Evolutionary conservation across 2,888 invertebrate genomes (phyloP).

Genomic region (Diploptera punctata): DNA sequence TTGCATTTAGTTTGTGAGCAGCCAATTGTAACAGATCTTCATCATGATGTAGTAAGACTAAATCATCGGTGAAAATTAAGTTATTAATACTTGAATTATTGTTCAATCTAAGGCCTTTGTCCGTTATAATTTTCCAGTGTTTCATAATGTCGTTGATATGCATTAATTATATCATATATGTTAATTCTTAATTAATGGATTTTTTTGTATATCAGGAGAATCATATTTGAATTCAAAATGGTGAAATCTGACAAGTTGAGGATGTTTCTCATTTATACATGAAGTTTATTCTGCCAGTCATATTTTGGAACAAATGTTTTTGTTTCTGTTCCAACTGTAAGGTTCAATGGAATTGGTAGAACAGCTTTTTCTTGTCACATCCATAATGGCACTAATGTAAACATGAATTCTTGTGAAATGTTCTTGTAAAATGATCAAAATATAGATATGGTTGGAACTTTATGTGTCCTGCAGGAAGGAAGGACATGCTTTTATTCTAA

Average conservation of each 20-base stretch:
- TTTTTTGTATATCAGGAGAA: neutral
- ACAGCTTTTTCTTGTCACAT: constrained; percentile 1
- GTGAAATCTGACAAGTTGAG: neutral
- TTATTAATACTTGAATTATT: no score
- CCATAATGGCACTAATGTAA: neutral
- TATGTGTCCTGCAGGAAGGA: neutral
- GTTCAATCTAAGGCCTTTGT: no score
- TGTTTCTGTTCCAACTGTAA: constrained; percentile 4
- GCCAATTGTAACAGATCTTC: no score
- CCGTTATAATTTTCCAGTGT: no score
- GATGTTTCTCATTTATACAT: neutral
- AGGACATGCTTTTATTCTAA: neutral
- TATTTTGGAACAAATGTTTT: neutral
- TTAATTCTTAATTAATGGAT: neutral
- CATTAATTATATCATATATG: neutral
- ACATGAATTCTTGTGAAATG: no score
- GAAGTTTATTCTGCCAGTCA: neutral
- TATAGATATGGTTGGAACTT: neutral
- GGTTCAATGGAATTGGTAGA: no score
- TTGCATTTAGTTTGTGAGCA: no score
- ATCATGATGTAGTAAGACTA: no score
- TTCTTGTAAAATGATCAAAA: neutral
- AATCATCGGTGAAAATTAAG: no score
- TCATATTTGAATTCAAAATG: neutral
- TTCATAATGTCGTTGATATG: no score